A percentile compares a stretch with the other conserved stretches of the same genome.
Evolutionary conservation across 2,888 invertebrate genomes (phyloP).

Genomic region (Saturnia japonica): DNA sequence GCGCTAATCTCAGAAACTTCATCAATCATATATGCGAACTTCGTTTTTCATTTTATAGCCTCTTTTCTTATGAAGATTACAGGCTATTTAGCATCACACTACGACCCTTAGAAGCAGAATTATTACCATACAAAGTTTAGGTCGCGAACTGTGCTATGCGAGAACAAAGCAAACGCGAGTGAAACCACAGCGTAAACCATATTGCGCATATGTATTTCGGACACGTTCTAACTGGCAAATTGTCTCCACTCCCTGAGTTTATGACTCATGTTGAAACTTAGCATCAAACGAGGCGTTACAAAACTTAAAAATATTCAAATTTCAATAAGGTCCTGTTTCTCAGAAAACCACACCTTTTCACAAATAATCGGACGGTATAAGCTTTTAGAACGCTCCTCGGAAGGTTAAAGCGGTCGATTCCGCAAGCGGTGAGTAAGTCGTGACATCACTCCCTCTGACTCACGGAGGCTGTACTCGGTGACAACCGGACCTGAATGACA

Average conservation of each 20-base stretch:
- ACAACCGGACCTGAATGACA: conserved; percentile 30
- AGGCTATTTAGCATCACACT: too few relatives aligned
- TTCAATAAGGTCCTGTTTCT: background rate
- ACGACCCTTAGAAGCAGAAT: too few relatives aligned
- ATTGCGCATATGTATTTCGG: too few relatives aligned
- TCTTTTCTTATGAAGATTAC: too few relatives aligned
- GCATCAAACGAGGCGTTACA: background rate
- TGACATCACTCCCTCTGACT: conserved; percentile 18
- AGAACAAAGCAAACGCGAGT: too few relatives aligned
- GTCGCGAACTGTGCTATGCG: too few relatives aligned
- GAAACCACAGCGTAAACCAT: too few relatives aligned
- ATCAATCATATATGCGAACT: too few relatives aligned
- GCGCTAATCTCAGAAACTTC: too few relatives aligned
- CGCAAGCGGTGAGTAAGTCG: conserved; percentile 20
- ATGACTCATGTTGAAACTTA: background rate
- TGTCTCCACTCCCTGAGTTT: background rate
- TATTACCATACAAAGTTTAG: too few relatives aligned
- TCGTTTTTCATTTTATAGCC: too few relatives aligned
- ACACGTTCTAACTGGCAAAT: background rate
- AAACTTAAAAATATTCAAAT: background rate
- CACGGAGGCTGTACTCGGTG: conserved; percentile 25
- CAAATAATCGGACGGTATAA: conserved; percentile 1
- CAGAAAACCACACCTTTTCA: background rate
- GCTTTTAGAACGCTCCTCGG: conserved; percentile 3
- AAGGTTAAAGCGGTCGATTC: conserved; percentile 19